Base-by-base conservation (phyloP, 2,888 invertebrate genomes). In the Chaetogeoica ovagalla region DNA sequence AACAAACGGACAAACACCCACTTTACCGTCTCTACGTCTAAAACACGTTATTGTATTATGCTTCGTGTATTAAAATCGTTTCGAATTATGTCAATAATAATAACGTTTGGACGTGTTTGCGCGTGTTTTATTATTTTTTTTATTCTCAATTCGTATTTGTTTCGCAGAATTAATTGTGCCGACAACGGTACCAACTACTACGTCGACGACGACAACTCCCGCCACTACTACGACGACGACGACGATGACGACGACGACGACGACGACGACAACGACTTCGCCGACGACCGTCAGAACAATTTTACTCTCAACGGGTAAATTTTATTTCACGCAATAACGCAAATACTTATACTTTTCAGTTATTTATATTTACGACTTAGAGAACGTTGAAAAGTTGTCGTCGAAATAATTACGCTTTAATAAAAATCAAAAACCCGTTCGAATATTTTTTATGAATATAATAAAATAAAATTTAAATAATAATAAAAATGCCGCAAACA, bases 201-300 rank as follows among this genome's bases (percentile, higher is more conserved):
- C 70, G n/a, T 37, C 60, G 2, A 59, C 48, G 15, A 48, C 48
- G 48, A 48, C 48, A 1, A 43, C 43, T 43, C 43, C 43, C 43
- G 43, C 43, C 43, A 43, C 43, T 43, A 43, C 72, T 15, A 43
- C 48, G 0, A 23, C 62, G 4, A 70, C 77, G 2, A 70, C 70
- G 5, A 55, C 77, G 9, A 62, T 39, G 6, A 62, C 77, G 0
- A 79, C 77, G 30, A 60, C 81, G 7, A 77, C 81, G 8, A 82
- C 81, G 7, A 52, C 82, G 7, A 57, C 77, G 21, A 73, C 77
- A 37, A 72, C 72, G 21, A 60, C 79, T 21, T 37, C 59, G 48
- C 15, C 82, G 7, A 81, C 81, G 3, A 75, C 75, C 13, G 69
- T 55, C 13, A 59, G n/a, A 62, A 55, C 1, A n/a, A 39, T 43